Evolutionary conservation across 2,888 invertebrate species (phyloP).

Genomic region (Dorcus parallelipipedus): DNA sequence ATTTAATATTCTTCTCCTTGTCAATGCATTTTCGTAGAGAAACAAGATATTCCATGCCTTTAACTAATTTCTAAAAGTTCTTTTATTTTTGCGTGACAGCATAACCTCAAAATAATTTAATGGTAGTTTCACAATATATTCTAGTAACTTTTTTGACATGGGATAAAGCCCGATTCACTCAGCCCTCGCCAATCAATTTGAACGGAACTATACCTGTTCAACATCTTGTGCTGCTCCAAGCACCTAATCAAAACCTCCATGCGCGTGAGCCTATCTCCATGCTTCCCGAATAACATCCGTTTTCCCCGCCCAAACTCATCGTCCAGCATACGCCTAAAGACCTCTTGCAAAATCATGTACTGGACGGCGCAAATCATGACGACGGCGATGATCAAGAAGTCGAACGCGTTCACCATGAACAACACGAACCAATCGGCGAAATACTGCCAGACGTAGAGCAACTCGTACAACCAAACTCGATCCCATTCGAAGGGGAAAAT

Average conservation of each 20-base stretch:
- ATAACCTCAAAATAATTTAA: too few relatives aligned
- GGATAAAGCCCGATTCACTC: too few relatives aligned
- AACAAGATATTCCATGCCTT: too few relatives aligned
- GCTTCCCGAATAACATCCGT: constrained; percentile 5
- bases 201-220: too few relatives aligned
- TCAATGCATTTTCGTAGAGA: too few relatives aligned
- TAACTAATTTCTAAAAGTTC: too few relatives aligned
- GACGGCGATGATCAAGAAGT: constrained; percentile 12
- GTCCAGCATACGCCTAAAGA: constrained; percentile 12
- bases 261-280: constrained; percentile 4
- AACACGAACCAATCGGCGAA: constrained; percentile 15
- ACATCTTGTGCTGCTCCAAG: constrained; percentile 23
- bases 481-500: constrained; percentile 22
- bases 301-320: constrained; percentile 3
- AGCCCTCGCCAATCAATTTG: too few relatives aligned
- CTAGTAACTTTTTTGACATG: too few relatives aligned
- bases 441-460: constrained; percentile 21
- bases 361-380: constrained; percentile 10
- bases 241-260: constrained; percentile 18
- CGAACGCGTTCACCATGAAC: constrained; percentile 11
- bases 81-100: too few relatives aligned
- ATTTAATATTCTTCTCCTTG: too few relatives aligned
- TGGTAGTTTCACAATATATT: too few relatives aligned
- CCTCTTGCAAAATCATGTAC: constrained; percentile 21
- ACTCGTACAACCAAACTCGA: constrained; percentile 19